Percentiles rank a stretch among this genome's conserved stretches.
Conservation (phyloP, 2,888 invertebrate species). For the Xanthorhoe spadicearia region DNA sequence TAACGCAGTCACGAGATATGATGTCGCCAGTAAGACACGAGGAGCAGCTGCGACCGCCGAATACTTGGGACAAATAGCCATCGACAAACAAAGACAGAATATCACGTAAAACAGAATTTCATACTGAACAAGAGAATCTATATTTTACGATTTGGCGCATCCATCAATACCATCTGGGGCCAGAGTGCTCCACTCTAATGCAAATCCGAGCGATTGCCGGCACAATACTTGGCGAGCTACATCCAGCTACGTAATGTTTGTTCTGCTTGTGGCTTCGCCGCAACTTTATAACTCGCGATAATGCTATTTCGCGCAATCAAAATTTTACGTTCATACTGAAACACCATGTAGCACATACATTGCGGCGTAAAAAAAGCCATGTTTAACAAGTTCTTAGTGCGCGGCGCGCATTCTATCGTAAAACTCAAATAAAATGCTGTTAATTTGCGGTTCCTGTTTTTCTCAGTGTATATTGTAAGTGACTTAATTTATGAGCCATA, state of each 20-base stretch:
- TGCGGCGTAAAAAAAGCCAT: slow-evolving; percentile 22
- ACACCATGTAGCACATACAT: slow-evolving; percentile 34
- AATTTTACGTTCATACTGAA: slow-evolving; percentile 34
- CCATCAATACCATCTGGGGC: slow-evolving; percentile 22
- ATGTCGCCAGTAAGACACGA: no score
- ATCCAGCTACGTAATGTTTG: not conserved
- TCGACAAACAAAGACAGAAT: not conserved
- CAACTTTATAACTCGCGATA: slow-evolving; percentile 37
- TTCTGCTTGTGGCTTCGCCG: slow-evolving; percentile 13
- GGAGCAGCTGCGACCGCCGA: not conserved
- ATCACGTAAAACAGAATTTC: slow-evolving; percentile 8
- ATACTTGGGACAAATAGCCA: not conserved
- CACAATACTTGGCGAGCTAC: slow-evolving; percentile 3
- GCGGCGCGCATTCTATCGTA: slow-evolving; percentile 34
- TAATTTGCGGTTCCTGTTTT: slow-evolving; percentile 19
- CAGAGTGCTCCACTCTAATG: slow-evolving; percentile 21
- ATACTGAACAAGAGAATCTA: slow-evolving; percentile 20
- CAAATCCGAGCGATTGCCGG: slow-evolving; percentile 24
- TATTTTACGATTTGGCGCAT: slow-evolving; percentile 25
- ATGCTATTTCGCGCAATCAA: slow-evolving; percentile 41
- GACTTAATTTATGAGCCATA: slow-evolving; percentile 5
- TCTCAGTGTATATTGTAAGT: slow-evolving; percentile 12
- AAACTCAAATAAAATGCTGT: slow-evolving; percentile 29
- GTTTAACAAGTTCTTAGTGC: slow-evolving; percentile 20
- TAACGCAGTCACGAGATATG: no score